phyloP scores from a whole-genome alignment of 2,797 vertebrate species.

The Silurus aristotelis region DNA sequence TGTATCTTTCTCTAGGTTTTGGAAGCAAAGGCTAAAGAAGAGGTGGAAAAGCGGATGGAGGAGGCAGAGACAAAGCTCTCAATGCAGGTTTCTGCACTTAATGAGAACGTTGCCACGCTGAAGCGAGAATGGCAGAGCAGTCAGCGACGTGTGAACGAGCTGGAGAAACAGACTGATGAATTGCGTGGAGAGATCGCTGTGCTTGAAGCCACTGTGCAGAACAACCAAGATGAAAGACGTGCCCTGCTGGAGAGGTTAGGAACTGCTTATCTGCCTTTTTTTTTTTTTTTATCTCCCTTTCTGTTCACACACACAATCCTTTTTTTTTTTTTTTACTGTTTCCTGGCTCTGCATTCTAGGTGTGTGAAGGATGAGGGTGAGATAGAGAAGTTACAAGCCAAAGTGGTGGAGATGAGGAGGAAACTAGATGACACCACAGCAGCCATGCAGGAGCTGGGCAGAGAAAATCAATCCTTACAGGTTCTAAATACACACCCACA shows the following conservation, averaged over 20 bases:
- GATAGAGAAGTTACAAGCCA: slow-evolving; percentile 94
- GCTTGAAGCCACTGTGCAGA: slow-evolving; percentile 95
- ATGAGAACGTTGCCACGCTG: slow-evolving; percentile 93
- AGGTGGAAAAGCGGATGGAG: slow-evolving; percentile 81
- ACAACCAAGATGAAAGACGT: slow-evolving; percentile 96
- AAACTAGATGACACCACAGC: slow-evolving; percentile 96
- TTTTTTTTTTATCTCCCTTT: neutral
- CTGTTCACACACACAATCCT: too few species aligned
- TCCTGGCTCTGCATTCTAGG: slow-evolving; percentile 64
- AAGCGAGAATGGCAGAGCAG: slow-evolving; percentile 96
- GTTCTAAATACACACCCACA: slow-evolving; percentile 62
- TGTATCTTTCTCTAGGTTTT: slow-evolving; percentile 66
- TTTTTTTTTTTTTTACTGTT: neutral
- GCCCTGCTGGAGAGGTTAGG: slow-evolving; percentile 89
- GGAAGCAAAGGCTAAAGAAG: slow-evolving; percentile 84
- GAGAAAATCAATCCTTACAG: slow-evolving; percentile 97
- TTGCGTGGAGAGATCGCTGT: slow-evolving; percentile 95
- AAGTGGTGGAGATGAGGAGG: slow-evolving; percentile 88
- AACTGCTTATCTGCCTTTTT: neutral
- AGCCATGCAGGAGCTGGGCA: slow-evolving; percentile 96
- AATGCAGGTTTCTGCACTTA: slow-evolving; percentile 89
- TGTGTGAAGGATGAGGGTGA: slow-evolving; percentile 96
- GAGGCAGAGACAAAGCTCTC: slow-evolving; percentile 83
- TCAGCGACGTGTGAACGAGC: slow-evolving; percentile 86
- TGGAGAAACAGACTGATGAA: slow-evolving; percentile 96